A percentile compares a stretch with the other conserved stretches of the same genome.
These are phyloP conservation scores for Trachymyrmex cornetzi DNA, from an alignment of 1,140 invertebrate species.

Conservation along the genomic window DNA sequence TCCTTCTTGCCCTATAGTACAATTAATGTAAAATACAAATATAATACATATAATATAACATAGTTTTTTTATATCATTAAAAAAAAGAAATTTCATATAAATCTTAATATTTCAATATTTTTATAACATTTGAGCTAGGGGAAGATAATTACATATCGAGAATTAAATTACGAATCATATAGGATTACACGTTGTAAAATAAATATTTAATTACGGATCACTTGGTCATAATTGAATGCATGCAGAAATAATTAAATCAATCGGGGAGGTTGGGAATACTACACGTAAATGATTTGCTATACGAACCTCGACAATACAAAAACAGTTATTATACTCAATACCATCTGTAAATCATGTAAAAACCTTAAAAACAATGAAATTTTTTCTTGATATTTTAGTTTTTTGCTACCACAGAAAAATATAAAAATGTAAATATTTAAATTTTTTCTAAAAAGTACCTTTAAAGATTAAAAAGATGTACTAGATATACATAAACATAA, in stretches of 20 bases:
- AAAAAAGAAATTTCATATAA: neutral
- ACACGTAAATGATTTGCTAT: constrained; percentile 28
- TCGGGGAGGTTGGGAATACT: constrained; percentile 30
- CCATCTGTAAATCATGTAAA: no score
- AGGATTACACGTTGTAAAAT: constrained; percentile 36
- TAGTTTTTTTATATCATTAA: neutral
- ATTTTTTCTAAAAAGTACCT: neutral
- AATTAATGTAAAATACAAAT: constrained; percentile 1
- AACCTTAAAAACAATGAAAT: neutral
- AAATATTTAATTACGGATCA: constrained; percentile 51
- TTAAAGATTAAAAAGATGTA: constrained; percentile 4
- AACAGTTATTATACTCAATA: neutral
- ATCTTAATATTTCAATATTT: constrained; percentile 5
- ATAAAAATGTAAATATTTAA: neutral
- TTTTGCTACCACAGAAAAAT: neutral
- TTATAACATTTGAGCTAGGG: neutral
- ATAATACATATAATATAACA: neutral
- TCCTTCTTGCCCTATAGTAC: neutral
- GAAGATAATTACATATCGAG: neutral
- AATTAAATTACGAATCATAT: constrained; percentile 41
- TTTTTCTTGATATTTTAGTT: neutral
- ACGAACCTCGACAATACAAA: neutral
- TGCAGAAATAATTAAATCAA: constrained; percentile 56
- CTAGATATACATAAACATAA: neutral
- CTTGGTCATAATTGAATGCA: constrained; percentile 51